Evolutionary conservation across 2,888 invertebrate genomes (phyloP).

Genomic region (Philhelius pedissequus): DNA sequence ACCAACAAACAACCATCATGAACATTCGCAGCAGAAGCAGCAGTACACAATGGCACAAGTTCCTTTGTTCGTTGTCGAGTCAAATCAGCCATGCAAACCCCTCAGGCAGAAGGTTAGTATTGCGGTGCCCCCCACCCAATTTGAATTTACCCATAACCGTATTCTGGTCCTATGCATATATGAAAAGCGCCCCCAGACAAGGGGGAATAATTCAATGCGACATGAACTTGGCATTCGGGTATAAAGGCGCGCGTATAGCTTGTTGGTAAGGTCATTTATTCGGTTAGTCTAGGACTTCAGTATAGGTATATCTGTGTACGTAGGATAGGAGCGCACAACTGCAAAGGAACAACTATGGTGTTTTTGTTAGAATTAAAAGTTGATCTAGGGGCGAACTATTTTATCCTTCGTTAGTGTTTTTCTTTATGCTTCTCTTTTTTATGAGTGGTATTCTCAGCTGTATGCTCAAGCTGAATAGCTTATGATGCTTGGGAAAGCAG

Average conservation of each 20-base stretch:
- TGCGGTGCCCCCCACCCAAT: conserved; percentile 34
- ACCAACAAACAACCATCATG: neutral
- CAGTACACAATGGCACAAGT: neutral
- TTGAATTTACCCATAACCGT: neutral
- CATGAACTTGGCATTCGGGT: conserved; percentile 65
- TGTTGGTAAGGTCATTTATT: conserved; percentile 61
- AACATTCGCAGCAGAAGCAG: neutral
- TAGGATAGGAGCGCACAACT: neutral
- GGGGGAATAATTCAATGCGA: conserved; percentile 57
- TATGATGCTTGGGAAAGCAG: neutral
- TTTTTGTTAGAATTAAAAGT: conserved; percentile 44
- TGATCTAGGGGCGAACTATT: conserved; percentile 53
- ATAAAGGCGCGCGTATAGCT: conserved; percentile 39
- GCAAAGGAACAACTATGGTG: neutral
- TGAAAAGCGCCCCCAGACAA: neutral
- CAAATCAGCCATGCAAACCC: conserved; percentile 59
- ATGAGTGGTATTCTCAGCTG: conserved; percentile 2
- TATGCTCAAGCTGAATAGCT: conserved; percentile 41
- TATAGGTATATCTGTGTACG: neutral
- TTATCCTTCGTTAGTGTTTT: conserved; percentile 10
- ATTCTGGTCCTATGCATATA: neutral
- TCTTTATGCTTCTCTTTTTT: neutral
- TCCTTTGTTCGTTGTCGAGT: conserved; percentile 56
- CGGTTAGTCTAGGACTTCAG: neutral
- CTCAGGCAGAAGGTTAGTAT: conserved; percentile 61